Conservation (phyloP, 1,140 invertebrate genomes). For the Lepidurus arcticus region DNA sequence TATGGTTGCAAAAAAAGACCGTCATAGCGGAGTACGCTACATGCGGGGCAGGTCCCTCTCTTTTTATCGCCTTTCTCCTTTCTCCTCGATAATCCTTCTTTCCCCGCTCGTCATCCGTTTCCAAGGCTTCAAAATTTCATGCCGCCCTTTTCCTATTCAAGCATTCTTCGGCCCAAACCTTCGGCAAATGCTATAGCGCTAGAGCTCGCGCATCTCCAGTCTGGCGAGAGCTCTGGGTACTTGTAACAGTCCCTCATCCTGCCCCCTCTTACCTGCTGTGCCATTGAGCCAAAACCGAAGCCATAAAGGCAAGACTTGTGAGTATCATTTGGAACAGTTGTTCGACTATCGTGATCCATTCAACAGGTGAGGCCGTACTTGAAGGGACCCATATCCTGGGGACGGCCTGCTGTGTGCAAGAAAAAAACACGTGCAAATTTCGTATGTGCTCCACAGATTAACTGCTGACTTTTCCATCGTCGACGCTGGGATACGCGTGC, state of each 20-base stretch:
- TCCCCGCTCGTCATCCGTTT: neutral
- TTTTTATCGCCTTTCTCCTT: neutral
- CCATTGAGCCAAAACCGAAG: neutral
- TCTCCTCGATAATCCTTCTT: neutral
- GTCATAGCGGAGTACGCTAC: no score
- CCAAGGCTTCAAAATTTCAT: neutral
- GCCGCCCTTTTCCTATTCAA: neutral
- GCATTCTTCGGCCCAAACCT: neutral
- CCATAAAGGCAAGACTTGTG: neutral
- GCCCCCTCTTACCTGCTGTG: neutral
- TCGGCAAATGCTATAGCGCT: neutral
- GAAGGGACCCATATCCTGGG: neutral
- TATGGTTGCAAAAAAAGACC: no score
- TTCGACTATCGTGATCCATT: conserved; percentile 1
- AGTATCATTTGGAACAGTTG: neutral
- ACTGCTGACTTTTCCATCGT: no score
- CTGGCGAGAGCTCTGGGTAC: neutral
- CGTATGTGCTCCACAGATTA: neutral
- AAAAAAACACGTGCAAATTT: neutral
- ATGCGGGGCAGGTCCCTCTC: neutral
- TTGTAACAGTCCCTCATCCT: neutral
- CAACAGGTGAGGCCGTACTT: conserved; percentile 1
- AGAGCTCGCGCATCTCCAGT: neutral
- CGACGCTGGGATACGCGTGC: no score
- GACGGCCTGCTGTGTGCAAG: neutral